Base-by-base conservation (phyloP, 1,140 invertebrate species). In the Pollicipes pollicipes region DNA sequence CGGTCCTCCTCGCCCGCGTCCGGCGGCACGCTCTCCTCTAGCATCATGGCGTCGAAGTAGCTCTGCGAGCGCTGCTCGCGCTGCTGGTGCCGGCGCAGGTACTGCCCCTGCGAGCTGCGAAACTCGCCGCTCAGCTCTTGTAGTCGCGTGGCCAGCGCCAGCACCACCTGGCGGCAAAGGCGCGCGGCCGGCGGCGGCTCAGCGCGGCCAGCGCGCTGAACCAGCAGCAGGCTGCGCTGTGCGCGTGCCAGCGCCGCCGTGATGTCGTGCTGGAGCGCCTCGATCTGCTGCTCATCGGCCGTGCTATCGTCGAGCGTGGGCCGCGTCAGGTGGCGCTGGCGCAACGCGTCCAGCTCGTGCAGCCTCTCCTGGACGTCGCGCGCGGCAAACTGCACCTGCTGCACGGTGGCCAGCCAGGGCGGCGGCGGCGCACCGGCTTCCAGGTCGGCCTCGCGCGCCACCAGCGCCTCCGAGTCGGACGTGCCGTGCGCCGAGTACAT, bases 261-360 rank as follows among this genome's bases (percentile, higher is more conserved):
- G 68, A 97, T 93, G 76, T 95, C 91, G 73, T 89, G 84, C 21
- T 90, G 91, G 4, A 91, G 81, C 73, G 87, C 85, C 76, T 93
- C 88, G 75, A 96, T 85, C 67, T 76, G 78, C 70, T 87, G 84
- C 79, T 96, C 92, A 79, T 96, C 91, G 75, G 88, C 83, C 30
- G 83, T 83, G 76, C 86, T 90, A 77, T 97, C 94, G 80, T 97
- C 93, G 71, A 97, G 84, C 1, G 92, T 91, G 27, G 95, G 93
- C 64, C 92, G 84, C 66, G 90, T 87, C 72, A 97, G 83, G 81
- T 95, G 90, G 73, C 88, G 87, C 69, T 89, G 87, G 80, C 97
- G 93, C 35, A 95, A 80, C 30, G 86, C 83, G 72, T 87, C 85
- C 70, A 97, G 79, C 76, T 90, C 91, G 71, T 89, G 88, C 77